These are phyloP conservation scores for Cantharis rufa DNA, from an alignment of 2,888 invertebrate genomes.

Conservation along the genomic window DNA sequence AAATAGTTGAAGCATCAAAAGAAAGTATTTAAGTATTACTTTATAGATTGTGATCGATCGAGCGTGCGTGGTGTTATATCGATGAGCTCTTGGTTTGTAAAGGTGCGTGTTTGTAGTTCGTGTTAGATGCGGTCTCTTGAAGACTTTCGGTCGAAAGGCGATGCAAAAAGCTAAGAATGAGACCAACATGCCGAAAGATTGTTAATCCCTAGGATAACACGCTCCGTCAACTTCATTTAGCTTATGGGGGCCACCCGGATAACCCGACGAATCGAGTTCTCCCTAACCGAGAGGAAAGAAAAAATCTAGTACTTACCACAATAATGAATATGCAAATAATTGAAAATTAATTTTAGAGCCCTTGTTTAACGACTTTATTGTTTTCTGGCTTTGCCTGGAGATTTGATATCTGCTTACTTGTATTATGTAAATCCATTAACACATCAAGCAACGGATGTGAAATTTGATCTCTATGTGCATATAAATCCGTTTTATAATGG, in stretches of 20 bases:
- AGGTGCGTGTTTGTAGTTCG: conserved; percentile 37
- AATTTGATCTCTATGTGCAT: conserved; percentile 32
- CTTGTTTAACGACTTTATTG: background rate
- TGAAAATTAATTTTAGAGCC: conserved; percentile 6
- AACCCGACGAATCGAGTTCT: conserved; percentile 9
- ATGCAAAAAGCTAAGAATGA: conserved; percentile 27
- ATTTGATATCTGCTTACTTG: conserved; percentile 32
- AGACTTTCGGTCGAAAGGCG: conserved; percentile 30
- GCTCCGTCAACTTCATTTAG: conserved; percentile 36
- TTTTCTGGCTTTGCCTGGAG: conserved; percentile 4
- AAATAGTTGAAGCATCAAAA: background rate
- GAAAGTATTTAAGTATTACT: conserved; percentile 6
- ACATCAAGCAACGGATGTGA: conserved; percentile 45
- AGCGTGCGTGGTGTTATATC: conserved; percentile 23
- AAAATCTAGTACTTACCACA: background rate
- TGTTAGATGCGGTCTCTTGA: conserved; percentile 39
- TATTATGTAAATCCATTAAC: conserved; percentile 49
- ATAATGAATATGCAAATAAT: background rate
- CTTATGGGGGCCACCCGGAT: conserved; percentile 30
- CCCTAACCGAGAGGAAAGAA: background rate
- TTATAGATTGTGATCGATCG: conserved; percentile 26
- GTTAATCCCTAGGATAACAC: conserved; percentile 33
- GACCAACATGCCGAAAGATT: conserved; percentile 35
- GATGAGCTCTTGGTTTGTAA: conserved; percentile 15
- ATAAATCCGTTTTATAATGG: conserved; percentile 28